Conservation (phyloP, 2,797 vertebrate genomes). For the Cossypha heuglini region DNA sequence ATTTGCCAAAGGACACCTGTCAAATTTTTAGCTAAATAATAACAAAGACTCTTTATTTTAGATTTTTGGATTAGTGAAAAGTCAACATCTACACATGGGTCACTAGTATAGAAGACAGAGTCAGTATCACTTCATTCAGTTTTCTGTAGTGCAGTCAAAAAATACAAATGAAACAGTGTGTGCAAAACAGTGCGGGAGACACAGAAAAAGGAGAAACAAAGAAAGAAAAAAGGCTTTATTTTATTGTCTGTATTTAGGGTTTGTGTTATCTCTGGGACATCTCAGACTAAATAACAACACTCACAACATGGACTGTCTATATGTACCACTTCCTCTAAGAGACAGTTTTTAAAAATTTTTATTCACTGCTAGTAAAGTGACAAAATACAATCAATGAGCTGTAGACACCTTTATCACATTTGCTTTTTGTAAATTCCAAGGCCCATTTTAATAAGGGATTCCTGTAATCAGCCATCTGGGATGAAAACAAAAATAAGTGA, state of each 20-base stretch:
- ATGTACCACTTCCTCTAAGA: background rate
- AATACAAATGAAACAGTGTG: background rate
- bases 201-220: background rate
- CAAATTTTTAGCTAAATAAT: background rate
- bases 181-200: background rate
- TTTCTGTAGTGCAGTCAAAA: background rate
- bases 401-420: background rate
- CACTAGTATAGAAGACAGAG: background rate
- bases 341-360: conserved; percentile 39
- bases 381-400: conserved; percentile 14
- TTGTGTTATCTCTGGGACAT: background rate
- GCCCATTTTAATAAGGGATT: background rate
- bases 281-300: background rate
- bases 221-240: background rate
- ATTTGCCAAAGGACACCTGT: background rate
- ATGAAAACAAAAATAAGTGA: background rate
- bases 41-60: background rate
- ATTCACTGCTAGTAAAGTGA: conserved; percentile 13
- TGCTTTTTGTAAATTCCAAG: background rate
- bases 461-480: background rate
- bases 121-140: background rate
- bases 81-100: background rate
- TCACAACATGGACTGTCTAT: background rate
- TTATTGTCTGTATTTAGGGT: conserved; percentile 16
- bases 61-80: background rate